Base-by-base conservation (phyloP, 2,113 vertebrate species). In the Saguinus imperator region DNA sequence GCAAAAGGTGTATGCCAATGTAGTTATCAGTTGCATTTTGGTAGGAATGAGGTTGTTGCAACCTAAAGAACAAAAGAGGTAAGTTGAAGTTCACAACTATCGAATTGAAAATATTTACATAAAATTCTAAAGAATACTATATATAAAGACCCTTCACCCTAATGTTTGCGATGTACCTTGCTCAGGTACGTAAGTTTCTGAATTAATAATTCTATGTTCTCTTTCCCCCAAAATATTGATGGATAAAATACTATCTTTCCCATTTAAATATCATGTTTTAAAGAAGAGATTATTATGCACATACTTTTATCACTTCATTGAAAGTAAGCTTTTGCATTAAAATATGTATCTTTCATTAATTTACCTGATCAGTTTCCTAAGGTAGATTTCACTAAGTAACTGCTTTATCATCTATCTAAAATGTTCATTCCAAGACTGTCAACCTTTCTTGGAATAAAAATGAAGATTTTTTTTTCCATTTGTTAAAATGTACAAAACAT, bases 401-500 rank as follows among this genome's bases (percentile, higher is more conserved):
- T 94, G 18, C 72, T 75, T 89, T 94, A 61, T 85, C 27, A 10
- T 80, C 50, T 73, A 20, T n/a, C 55, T 88, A 84, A 90, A 85
- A 73, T 76, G 35, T 66, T 84, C 32, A 75, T 20, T 8, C 18
- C 40, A 76, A 90, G 66, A 55, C 14, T 50, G 43, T 27, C 57
- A 81, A 76, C 23, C 27, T 89, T 73, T 87, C 64, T 88, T 76
- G 32, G 9, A 94, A 86, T 91, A 73, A 85, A 79, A n/a, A 96
- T 20, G 12, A 80, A 89, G 35, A 50, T 35, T 23, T 58, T 68
- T 68, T 29, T 68, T 96, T 87, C 48, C 29, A 76, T n/a, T 81
- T 40, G 8, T 52, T 45, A 48, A 79, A 79, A 81, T 91, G 3
- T 66, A 79, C 35, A 94, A 87, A 97, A 32, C 8, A 29, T 79